A percentile compares a stretch with the other conserved stretches of the same genome.
Conservation (phyloP, 2,888 invertebrate genomes). For the Myopa tessellatipennis region DNA sequence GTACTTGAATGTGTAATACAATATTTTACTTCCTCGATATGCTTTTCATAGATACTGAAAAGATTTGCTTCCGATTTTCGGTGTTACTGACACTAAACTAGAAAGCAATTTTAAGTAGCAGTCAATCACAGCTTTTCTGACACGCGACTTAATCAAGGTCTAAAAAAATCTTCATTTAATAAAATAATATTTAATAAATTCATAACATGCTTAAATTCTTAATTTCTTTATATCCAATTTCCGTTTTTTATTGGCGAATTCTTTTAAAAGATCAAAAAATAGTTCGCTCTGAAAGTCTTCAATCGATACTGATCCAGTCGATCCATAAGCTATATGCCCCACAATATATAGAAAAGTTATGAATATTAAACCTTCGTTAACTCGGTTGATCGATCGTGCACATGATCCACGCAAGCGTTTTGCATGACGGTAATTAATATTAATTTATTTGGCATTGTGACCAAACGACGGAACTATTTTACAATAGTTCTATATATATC, state of each 20-base stretch:
- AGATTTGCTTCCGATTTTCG: too few relatives aligned
- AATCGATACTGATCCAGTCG: not conserved
- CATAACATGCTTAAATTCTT: not conserved
- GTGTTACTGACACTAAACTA: too few relatives aligned
- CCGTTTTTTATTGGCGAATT: not conserved
- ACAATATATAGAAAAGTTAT: constrained; percentile 12
- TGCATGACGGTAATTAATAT: constrained; percentile 47
- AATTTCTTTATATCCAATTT: not conserved
- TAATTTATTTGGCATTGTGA: constrained; percentile 61
- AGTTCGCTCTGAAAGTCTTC: not conserved
- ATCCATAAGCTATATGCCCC: not conserved
- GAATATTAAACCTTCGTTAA: constrained; percentile 17
- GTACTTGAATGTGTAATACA: too few relatives aligned
- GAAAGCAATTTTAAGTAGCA: too few relatives aligned
- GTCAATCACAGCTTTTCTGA: too few relatives aligned
- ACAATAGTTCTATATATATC: constrained; percentile 34
- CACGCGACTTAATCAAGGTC: too few relatives aligned
- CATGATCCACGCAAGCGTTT: constrained; percentile 16
- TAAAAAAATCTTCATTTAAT: not conserved
- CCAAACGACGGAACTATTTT: constrained; percentile 47
- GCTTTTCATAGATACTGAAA: too few relatives aligned
- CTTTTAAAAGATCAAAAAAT: not conserved
- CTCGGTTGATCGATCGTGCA: constrained; percentile 8
- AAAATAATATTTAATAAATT: not conserved
- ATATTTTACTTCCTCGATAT: too few relatives aligned